Base-by-base conservation (phyloP, 1,140 invertebrate species). In the Neodiprion virginianus region DNA sequence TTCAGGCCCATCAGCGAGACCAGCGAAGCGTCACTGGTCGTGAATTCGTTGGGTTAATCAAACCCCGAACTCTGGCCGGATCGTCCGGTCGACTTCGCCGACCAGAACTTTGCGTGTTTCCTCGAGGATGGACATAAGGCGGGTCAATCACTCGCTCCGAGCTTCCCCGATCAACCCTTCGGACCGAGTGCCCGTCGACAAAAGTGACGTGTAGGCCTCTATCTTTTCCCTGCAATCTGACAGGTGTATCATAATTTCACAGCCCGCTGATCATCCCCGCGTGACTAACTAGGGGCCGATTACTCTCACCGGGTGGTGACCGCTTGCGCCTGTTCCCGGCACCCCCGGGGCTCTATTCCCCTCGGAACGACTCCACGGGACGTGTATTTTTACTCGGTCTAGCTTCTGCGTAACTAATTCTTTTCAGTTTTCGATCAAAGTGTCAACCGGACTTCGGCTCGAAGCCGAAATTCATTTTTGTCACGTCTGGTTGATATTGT, bases 211-310 rank as follows among this genome's bases (percentile, higher is more conserved):
- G 28, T 40, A 40, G 5, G 28, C 28, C 28, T 40, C 28, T 40
- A 40, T 40, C 28, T 40, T 3, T 40, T 40, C 28, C 28, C 28
- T 40, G 3, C 53, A 61, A 61, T 61, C 53, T 61, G 53, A 61
- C 53, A 61, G 53, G 53, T 61, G 53, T 61, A 61, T 61, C 53
- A 61, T 61, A 61, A 61, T 61, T 61, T 61, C 53, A 61, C 53
- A 61, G 53, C 53, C 53, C 53, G 53, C 53, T 61, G 53, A 61
- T 61, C 53, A 17, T 61, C 53, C 53, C 53, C 53, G 11, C 53
- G 53, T 61, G 53, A 61, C 53, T 61, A 61, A 61, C 53, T 61
- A 61, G 53, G 53, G 53, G 53, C 11, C 53, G 53, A 61, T 61
- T 17, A 61, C n/a, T 17, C 53, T 61, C 53, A 61, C 53, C 53